These are phyloP conservation scores for Paralichthys olivaceus DNA, from an alignment of 2,113 vertebrate species.

Conservation along the genomic window DNA sequence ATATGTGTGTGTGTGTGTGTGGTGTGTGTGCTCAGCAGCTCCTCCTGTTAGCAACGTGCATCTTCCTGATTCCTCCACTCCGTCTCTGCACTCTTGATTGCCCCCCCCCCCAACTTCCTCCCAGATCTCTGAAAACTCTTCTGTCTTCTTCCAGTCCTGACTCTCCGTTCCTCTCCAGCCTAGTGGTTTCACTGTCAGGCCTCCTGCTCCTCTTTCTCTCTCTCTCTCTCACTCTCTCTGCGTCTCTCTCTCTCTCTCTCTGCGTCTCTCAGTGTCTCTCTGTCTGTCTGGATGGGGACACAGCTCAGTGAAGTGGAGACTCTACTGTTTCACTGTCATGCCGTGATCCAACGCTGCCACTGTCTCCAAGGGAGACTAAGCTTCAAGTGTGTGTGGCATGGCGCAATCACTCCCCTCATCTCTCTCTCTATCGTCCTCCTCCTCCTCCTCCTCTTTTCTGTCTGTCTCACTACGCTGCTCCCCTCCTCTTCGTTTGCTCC, in stretches of 20 bases:
- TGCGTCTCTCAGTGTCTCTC: conserved; percentile 41
- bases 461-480: conserved; percentile 61
- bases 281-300: conserved; percentile 57
- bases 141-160: conserved; percentile 49
- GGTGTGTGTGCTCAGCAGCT: conserved; percentile 72
- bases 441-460: conserved; percentile 47
- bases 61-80: conserved; percentile 67
- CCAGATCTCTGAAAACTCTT: conserved; percentile 54
- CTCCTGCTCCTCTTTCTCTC: conserved; percentile 24
- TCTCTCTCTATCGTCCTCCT: conserved; percentile 58
- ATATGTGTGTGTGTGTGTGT: conserved; percentile 48
- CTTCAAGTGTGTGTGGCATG: conserved; percentile 81
- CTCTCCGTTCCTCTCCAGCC: conserved; percentile 52
- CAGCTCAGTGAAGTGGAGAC: conserved; percentile 68
- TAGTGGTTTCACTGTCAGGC: conserved; percentile 15
- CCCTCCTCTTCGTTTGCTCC: conserved; percentile 76
- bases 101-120: conserved; percentile 13
- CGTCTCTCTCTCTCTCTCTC: conserved; percentile 39
- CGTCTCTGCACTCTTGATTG: conserved; percentile 50
- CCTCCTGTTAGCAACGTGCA: conserved; percentile 65
- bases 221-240: conserved; percentile 37
- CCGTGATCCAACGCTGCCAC: conserved; percentile 67
- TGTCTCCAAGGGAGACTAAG: conserved; percentile 85
- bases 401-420: conserved; percentile 79
- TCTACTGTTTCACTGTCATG: conserved; percentile 77